phyloP scores from a whole-genome alignment of 2,888 invertebrate genomes.

The Dexiosoma caninum region DNA sequence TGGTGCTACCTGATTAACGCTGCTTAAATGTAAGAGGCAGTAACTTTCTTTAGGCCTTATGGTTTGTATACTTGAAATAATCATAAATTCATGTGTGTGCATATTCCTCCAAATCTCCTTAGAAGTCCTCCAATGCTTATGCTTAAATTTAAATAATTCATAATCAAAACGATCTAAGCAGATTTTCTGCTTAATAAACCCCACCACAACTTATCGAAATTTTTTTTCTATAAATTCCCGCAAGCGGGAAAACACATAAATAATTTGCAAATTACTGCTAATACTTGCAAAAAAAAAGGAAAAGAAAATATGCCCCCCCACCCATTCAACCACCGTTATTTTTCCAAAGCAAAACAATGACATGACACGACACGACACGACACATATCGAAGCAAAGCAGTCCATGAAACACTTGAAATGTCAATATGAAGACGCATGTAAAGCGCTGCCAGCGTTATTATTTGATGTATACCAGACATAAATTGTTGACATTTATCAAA shows the following conservation, averaged over 20 bases:
- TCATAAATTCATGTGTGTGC: too few species aligned
- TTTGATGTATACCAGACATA: constrained; percentile 10
- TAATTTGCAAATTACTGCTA: constrained; percentile 37
- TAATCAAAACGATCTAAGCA: constrained; percentile 40
- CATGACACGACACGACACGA: constrained; percentile 38
- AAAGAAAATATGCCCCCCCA: too few species aligned
- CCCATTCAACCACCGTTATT: neutral
- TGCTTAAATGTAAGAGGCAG: too few species aligned
- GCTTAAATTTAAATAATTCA: constrained; percentile 1
- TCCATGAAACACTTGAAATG: constrained; percentile 57
- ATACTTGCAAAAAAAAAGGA: constrained; percentile 39
- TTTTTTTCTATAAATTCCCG: neutral
- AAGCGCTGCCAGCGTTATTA: neutral
- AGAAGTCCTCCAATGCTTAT: neutral
- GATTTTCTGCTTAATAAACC: constrained; percentile 50
- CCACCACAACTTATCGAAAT: too few species aligned
- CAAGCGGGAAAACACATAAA: neutral
- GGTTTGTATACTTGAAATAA: too few species aligned
- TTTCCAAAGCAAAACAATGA: neutral
- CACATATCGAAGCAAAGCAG: constrained; percentile 26
- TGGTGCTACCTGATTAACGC: too few species aligned
- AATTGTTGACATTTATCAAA: constrained; percentile 48
- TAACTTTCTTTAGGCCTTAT: too few species aligned
- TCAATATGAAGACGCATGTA: constrained; percentile 4
- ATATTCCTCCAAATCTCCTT: neutral